These are phyloP conservation scores for Lasiommata megera DNA, from an alignment of 2,888 invertebrate species.

Conservation along the genomic window DNA sequence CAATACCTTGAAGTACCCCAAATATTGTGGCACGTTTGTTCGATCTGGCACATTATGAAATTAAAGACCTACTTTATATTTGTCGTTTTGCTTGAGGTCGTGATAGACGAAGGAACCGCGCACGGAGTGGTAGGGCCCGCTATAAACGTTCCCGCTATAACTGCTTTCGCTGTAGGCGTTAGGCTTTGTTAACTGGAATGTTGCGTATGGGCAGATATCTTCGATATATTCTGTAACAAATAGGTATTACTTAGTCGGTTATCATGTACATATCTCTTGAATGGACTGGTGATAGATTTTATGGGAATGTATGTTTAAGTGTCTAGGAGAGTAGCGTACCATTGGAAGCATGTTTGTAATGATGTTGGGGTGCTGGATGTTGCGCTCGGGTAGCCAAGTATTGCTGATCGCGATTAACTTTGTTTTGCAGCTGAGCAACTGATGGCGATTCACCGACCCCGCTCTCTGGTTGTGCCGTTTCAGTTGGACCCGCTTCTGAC, in stretches of 20 bases:
- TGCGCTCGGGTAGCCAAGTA: conserved; percentile 86
- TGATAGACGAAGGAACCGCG: conserved; percentile 94
- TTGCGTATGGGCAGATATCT: conserved; percentile 96
- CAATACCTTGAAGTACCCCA: not conserved
- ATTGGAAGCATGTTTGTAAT: conserved; percentile 73
- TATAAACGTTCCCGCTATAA: conserved; percentile 93
- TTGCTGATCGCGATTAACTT: conserved; percentile 88
- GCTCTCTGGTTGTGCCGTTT: conserved; percentile 63
- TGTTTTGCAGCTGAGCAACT: conserved; percentile 89
- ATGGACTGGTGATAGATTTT: too few species aligned
- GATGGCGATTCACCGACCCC: conserved; percentile 88
- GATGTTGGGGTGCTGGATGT: conserved; percentile 80
- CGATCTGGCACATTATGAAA: not conserved
- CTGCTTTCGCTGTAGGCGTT: conserved; percentile 94
- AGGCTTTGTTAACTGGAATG: conserved; percentile 93
- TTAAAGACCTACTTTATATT: conserved; percentile 84
- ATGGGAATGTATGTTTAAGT: too few species aligned
- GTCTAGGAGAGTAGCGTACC: conserved; percentile 45
- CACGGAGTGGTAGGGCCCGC: conserved; percentile 92
- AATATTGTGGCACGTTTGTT: too few species aligned
- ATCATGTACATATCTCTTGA: too few species aligned
- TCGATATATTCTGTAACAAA: conserved; percentile 89
- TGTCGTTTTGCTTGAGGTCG: conserved; percentile 90
- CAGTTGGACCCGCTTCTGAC: conserved; percentile 65
- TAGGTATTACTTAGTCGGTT: not conserved